Percentiles rank a stretch among this genome's conserved stretches.
Conservation (phyloP, 2,113 vertebrate species). For the Corvus cornix region DNA sequence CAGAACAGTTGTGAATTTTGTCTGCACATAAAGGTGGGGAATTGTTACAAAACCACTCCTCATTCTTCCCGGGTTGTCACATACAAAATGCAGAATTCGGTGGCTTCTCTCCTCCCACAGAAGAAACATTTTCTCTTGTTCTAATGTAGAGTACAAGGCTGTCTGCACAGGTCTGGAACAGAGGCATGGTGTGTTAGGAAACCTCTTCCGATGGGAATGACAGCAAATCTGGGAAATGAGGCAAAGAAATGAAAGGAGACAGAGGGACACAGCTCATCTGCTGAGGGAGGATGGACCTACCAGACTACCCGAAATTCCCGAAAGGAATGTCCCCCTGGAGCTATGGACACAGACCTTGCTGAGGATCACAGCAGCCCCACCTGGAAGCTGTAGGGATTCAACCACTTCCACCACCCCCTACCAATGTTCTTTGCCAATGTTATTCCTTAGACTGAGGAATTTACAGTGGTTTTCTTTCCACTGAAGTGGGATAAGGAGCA, state of each 20-base stretch:
- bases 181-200: neutral
- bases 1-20: slow-evolving; percentile 13
- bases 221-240: rapidly evolving
- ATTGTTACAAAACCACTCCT: slow-evolving; percentile 29
- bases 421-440: neutral
- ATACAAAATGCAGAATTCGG: neutral
- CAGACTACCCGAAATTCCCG: neutral
- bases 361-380: neutral
- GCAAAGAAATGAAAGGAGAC: neutral
- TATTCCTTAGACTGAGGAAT: neutral
- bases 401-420: neutral
- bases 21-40: slow-evolving; percentile 29
- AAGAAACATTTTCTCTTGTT: neutral
- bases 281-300: neutral
- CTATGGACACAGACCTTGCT: rapidly evolving
- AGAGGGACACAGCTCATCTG: neutral
- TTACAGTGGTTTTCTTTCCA: neutral
- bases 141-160: neutral
- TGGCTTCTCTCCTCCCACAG: neutral
- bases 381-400: neutral
- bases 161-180: neutral
- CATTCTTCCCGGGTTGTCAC: neutral
- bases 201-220: neutral
- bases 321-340: neutral
- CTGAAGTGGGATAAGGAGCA: neutral